phyloP scores from a whole-genome alignment of 1,140 invertebrate genomes.

The Pantala flavescens region DNA sequence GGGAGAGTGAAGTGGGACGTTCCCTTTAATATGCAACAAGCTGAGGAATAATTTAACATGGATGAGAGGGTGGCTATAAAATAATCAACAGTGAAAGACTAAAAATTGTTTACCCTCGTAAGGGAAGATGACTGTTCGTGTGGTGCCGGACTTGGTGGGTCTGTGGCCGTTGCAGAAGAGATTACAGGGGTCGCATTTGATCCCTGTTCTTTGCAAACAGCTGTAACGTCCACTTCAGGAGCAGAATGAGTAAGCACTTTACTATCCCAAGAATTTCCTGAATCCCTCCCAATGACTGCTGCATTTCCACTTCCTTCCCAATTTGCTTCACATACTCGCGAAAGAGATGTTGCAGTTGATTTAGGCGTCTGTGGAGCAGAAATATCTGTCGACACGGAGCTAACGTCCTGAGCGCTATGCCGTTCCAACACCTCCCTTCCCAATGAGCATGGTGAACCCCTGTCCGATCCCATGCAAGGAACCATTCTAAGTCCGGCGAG shows the following conservation, averaged over 20 bases:
- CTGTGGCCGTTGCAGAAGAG: neutral
- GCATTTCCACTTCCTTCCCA: neutral
- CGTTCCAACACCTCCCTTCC: neutral
- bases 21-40: neutral
- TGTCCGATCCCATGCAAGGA: neutral
- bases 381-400: neutral
- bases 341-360: neutral
- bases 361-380: neutral
- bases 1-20: neutral
- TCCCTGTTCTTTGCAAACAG: neutral
- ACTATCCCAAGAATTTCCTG: neutral
- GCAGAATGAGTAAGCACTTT: neutral
- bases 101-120: neutral
- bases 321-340: neutral
- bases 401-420: neutral
- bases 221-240: neutral
- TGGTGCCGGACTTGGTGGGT: neutral
- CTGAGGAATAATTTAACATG: neutral
- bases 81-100: constrained; percentile 6
- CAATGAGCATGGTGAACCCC: neutral
- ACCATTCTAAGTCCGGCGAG: neutral
- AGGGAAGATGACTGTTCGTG: constrained; percentile 3
- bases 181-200: neutral
- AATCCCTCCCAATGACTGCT: neutral
- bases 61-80: neutral